Percentiles rank a stretch among this genome's conserved stretches.
Evolutionary conservation across 1,140 invertebrate genomes (phyloP).

Genomic region (Zaprionus vittiger): DNA sequence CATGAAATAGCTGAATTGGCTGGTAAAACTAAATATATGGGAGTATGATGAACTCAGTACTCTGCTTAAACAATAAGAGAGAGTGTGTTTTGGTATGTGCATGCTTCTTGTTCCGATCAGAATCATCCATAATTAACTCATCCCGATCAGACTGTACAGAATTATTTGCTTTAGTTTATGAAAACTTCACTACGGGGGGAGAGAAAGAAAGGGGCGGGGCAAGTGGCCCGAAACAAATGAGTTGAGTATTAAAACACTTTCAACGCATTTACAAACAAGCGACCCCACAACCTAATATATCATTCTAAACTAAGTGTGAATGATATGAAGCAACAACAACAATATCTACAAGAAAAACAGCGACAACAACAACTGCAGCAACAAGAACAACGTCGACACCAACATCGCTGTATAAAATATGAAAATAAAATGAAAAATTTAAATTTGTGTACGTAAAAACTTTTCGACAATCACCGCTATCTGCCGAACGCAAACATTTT

Average conservation of each 20-base stretch:
- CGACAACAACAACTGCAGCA: slow-evolving; percentile 4
- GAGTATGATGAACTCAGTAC: background rate
- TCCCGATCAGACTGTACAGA: slow-evolving; percentile 12
- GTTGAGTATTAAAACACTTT: slow-evolving; percentile 43
- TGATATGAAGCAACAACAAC: slow-evolving; percentile 58
- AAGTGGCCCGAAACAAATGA: slow-evolving; percentile 21
- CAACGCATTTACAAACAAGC: slow-evolving; percentile 64
- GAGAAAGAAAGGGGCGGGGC: background rate
- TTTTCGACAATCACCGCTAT: slow-evolving; percentile 46
- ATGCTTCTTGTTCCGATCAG: background rate
- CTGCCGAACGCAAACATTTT: slow-evolving; percentile 26
- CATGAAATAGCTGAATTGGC: too few species aligned
- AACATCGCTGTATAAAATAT: slow-evolving; percentile 37
- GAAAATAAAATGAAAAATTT: slow-evolving; percentile 61
- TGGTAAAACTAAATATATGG: too few species aligned
- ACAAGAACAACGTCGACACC: background rate
- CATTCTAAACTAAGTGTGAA: slow-evolving; percentile 71
- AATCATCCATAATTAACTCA: slow-evolving; percentile 35
- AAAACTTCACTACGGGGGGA: slow-evolving; percentile 12
- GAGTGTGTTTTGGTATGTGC: background rate
- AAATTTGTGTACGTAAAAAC: slow-evolving; percentile 48
- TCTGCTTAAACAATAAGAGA: background rate
- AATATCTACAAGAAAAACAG: slow-evolving; percentile 19
- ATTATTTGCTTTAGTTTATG: slow-evolving; percentile 32
- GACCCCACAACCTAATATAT: slow-evolving; percentile 57